Base-by-base conservation (phyloP, 23 tunicate genomes). In the Oikopleura dioica region DNA sequence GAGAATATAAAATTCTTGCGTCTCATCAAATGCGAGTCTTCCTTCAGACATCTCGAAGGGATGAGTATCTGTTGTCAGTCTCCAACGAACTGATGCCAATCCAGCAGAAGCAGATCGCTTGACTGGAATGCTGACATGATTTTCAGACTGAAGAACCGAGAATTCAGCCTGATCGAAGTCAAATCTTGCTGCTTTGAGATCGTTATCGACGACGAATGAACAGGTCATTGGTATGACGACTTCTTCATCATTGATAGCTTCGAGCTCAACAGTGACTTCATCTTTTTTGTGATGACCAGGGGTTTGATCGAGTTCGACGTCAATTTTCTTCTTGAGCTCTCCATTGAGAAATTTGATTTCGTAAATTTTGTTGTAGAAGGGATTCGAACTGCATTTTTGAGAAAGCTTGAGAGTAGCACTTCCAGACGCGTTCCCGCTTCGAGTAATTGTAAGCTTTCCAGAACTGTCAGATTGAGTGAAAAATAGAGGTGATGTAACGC, bases 171-270 rank as follows among this genome's bases (percentile, higher is more conserved):
- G 4, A 12, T 63, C 72, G 26, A 63, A 63, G 29, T 63, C 33
- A 28, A 63, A 63, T 16, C 4, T 63, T 31, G 72, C 26, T 2
- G 72, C 30, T 63, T 63, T 63, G 30, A 63, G 30, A 31, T 63
- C 72, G 26, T 63, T 63, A 2, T 21, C 33, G 33, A 63, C 72
- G 33, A 2, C 26, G 5, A 63, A 12, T 16, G 29, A 2, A 28
- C 72, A 63, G 30, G 72, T 63, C 72, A 63, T 63, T 2, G 29
- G 29, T 21, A 63, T 63, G 5, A 63, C 72, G 32, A 63, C 72
- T 63, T 63, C 72, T 63, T 63, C 72, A 31, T 63, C 72, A 63
- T 63, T 63, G 16, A 63, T 31, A 63, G 33, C 4, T 21, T 63
- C 72, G 29, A 63, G 72, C 29, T 21, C 30, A 16, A 63, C 72